Base-by-base conservation (phyloP, 1,140 invertebrate species). In the Cheumatopsyche charites region DNA sequence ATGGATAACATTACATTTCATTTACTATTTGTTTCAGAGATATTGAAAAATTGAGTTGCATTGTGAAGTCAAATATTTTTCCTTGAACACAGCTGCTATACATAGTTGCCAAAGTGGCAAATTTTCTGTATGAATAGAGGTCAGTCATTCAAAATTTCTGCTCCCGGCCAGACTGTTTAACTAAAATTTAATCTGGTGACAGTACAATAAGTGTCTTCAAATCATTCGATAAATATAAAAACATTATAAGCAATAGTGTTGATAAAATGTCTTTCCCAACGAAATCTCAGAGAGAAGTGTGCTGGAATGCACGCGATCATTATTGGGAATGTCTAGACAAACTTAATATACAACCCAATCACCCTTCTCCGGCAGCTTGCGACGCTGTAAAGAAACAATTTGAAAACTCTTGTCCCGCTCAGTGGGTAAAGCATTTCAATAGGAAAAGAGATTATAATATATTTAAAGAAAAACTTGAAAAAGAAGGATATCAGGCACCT, bases 371-470 rank as follows among this genome's bases (percentile, higher is more conserved):
- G 7, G 85, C 85, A 73, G 85, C 87, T 65, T 97, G 95, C 83
- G 79, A 82, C 73, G 85, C 91, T 78, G 82, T 92, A 74, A 88
- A 93, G 70, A 89, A 91, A 83, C 65, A 88, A 19, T 97, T 93
- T 85, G 94, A 95, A 87, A 86, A 87, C 62, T 88, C 87, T 15
- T 98, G 95, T 81, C 91, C 94, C n/a, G 80, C 87, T 13, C 90
- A 92, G 81, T 98, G 95, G 95, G 93, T 97, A 11, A 95, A 93
- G 83, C 94, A 98, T 84, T 98, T 98, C 84, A 94, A 97, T 84
- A 87, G 93, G 78, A 95, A 94, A 82, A 81, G 92, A 80, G 90
- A 91, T 75, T 97, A 95, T 83, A 85, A 94, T 77, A 88, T 93
- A 79, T 97, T 94, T 81, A 95, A 95, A 84, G 90, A 92, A 77